These are phyloP conservation scores for Oophaga sylvatica DNA, from an alignment of 2,797 vertebrate genomes.

Conservation along the genomic window DNA sequence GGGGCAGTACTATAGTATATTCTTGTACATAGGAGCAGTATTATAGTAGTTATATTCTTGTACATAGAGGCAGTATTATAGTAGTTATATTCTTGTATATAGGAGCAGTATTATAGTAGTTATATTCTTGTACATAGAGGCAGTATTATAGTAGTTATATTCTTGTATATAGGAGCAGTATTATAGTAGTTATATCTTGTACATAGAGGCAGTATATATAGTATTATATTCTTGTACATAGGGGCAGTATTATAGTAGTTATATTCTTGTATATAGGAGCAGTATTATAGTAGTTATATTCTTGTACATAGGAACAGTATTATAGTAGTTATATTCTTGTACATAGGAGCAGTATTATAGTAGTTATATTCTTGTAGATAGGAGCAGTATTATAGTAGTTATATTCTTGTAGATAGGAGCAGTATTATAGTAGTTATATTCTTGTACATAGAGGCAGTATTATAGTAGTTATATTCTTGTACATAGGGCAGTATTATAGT, in stretches of 20 bases:
- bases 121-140: not conserved
- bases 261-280: not conserved
- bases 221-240: too few relatives aligned
- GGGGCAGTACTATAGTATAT: too few relatives aligned
- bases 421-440: conserved; percentile 11
- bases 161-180: not conserved
- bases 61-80: not conserved
- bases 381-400: too few relatives aligned
- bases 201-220: not conserved
- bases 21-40: not conserved
- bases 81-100: too few relatives aligned
- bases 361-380: not conserved
- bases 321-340: not conserved
- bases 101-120: not conserved
- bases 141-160: too few relatives aligned
- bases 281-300: conserved; percentile 11
- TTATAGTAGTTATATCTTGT: conserved; percentile 4
- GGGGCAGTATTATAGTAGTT: not conserved
- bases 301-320: not conserved
- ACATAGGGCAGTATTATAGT: not conserved
- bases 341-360: not conserved
- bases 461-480: too few relatives aligned
- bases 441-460: not conserved
- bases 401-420: too few relatives aligned
- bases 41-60: conserved; percentile 2